phyloP scores from a whole-genome alignment of 2,888 invertebrate genomes.

The Oscheius sp. region DNA sequence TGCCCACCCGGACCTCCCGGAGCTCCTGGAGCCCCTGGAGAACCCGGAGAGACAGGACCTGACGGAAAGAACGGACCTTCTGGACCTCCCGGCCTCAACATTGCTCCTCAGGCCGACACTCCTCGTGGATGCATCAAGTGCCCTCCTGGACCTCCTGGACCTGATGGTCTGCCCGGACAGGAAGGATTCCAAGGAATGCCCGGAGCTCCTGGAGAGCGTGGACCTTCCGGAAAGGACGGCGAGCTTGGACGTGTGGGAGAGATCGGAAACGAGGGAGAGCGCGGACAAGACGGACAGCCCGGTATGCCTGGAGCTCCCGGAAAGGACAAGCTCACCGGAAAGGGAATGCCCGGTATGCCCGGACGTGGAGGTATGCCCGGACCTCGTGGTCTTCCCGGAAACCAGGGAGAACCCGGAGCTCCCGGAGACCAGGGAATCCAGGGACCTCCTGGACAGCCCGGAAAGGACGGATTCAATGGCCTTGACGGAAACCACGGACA shows the following conservation, averaged over 20 bases:
- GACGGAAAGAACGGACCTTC: conserved; percentile 64
- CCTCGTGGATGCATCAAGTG: conserved; percentile 64
- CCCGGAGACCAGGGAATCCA: conserved; percentile 53
- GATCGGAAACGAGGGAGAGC: conserved; percentile 57
- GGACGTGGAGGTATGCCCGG: conserved; percentile 60
- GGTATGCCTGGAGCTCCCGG: conserved; percentile 44
- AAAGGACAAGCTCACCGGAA: conserved; percentile 56
- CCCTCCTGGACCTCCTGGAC: conserved; percentile 60
- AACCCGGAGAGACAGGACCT: conserved; percentile 60
- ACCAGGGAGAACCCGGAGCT: conserved; percentile 58
- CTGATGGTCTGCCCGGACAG: conserved; percentile 46
- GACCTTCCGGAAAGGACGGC: conserved; percentile 58
- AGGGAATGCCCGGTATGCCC: conserved; percentile 58
- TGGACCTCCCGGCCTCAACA: conserved; percentile 60
- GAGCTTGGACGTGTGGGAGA: conserved; percentile 57
- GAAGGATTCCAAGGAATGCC: conserved; percentile 61
- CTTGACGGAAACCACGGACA: conserved; percentile 60
- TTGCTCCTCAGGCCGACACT: conserved; percentile 53
- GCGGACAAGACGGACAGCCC: conserved; percentile 41
- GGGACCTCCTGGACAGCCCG: conserved; percentile 61
- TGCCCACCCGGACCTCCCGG: conserved; percentile 64
- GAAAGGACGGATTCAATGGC: conserved; percentile 63
- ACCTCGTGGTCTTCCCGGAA: conserved; percentile 57
- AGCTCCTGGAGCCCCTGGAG: conserved; percentile 62
- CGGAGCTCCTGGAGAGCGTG: conserved; percentile 55